phyloP scores from a whole-genome alignment of 37 sponge, comb jelly and placozoan species.

The Agelas oroides region DNA sequence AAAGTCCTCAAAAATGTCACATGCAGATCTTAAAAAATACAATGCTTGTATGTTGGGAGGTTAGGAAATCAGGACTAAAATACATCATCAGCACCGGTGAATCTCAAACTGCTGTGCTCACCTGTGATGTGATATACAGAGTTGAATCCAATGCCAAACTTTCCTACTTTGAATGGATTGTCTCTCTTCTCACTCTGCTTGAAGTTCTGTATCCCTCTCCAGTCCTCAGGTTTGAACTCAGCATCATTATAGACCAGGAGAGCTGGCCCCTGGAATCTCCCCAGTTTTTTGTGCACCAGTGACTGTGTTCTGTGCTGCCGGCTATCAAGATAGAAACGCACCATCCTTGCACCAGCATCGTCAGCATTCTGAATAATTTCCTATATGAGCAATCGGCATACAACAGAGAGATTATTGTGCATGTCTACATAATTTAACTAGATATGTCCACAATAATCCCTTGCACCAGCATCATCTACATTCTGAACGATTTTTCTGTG shows the following conservation, averaged over 20 bases:
- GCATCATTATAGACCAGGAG: conserved; percentile 69
- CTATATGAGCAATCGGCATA: conserved; percentile 1
- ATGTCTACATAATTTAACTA: no score
- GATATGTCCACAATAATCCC: no score
- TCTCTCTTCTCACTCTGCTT: conserved; percentile 58
- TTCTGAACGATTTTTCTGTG: no score
- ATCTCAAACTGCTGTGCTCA: conserved; percentile 5
- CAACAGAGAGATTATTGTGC: no score
- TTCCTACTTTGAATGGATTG: conserved; percentile 66
- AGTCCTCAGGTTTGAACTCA: conserved; percentile 55
- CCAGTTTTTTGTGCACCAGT: conserved; percentile 45
- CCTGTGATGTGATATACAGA: conserved; percentile 84
- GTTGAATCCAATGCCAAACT: conserved; percentile 80
- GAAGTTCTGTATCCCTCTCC: conserved; percentile 56
- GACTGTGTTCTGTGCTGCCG: conserved; percentile 47
- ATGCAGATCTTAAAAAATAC: no score
- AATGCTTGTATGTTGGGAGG: no score
- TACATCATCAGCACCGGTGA: no score
- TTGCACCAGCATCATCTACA: no score
- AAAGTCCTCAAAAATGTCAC: no score
- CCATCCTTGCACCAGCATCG: conserved; percentile 68
- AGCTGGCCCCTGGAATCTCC: conserved; percentile 73
- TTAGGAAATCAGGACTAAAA: no score
- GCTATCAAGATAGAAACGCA: conserved; percentile 58
- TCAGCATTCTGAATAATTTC: conserved; percentile 82